phyloP scores from a whole-genome alignment of 1,140 invertebrate genomes.

The Zophobas atratus region DNA sequence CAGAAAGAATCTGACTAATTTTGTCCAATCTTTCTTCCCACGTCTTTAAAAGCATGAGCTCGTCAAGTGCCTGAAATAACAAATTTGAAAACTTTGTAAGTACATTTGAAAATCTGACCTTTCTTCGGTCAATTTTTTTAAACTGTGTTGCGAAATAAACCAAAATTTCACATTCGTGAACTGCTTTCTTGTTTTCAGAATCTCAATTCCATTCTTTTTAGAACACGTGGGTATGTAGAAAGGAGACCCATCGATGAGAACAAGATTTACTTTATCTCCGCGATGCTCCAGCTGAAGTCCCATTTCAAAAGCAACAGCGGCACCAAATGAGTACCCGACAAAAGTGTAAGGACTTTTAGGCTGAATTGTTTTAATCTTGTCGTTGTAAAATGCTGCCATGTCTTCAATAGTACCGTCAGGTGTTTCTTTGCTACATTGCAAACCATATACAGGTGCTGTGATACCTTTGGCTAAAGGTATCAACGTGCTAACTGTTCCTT shows the following conservation, averaged over 20 bases:
- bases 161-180: constrained; percentile 80
- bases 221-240: constrained; percentile 88
- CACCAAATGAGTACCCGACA: constrained; percentile 95
- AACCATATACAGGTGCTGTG: constrained; percentile 86
- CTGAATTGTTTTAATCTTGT: constrained; percentile 84
- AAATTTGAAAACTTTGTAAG: not conserved
- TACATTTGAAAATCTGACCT: constrained; percentile 70
- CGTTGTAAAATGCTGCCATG: constrained; percentile 86
- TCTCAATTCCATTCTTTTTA: constrained; percentile 74
- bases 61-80: constrained; percentile 52
- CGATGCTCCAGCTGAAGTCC: constrained; percentile 83
- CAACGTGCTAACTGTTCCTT: constrained; percentile 85
- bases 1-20: constrained; percentile 70
- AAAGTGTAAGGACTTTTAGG: constrained; percentile 87
- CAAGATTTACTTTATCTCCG: constrained; percentile 77
- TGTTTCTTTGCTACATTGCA: constrained; percentile 88
- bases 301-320: constrained; percentile 95
- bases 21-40: constrained; percentile 73
- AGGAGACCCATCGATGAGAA: constrained; percentile 93
- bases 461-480: constrained; percentile 80
- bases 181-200: constrained; percentile 64
- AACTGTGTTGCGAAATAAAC: constrained; percentile 88
- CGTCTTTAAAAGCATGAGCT: constrained; percentile 71
- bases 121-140: constrained; percentile 81
- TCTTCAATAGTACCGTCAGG: constrained; percentile 81